Evolutionary conservation across 2,888 invertebrate genomes (phyloP).

Genomic region (Calephelis perditalis): DNA sequence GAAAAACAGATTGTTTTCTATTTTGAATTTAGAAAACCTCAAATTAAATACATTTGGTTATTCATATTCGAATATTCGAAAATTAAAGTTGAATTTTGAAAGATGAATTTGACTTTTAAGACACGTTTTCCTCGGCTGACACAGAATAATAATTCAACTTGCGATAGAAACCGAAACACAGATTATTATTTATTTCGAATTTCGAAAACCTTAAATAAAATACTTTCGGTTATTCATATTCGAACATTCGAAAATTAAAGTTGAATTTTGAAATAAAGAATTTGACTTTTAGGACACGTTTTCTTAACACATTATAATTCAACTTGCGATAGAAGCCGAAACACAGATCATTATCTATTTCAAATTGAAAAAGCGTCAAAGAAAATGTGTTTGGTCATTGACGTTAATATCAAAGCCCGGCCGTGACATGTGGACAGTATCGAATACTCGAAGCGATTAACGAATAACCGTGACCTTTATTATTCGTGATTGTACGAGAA

Average conservation of each 20-base stretch:
- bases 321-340: not conserved
- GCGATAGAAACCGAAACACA: no score
- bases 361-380: conserved; percentile 5
- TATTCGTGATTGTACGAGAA: conserved; percentile 55
- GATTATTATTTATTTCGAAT: no score
- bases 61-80: not conserved
- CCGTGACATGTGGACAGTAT: conserved; percentile 17
- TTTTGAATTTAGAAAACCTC: not conserved
- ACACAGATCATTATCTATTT: conserved; percentile 4
- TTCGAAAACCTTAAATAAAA: no score
- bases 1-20: not conserved
- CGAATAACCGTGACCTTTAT: conserved; percentile 60
- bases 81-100: no score
- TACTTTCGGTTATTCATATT: no score
- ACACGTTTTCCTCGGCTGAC: no score
- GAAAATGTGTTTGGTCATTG: conserved; percentile 14
- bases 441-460: conserved; percentile 10
- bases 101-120: no score
- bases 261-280: no score
- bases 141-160: no score
- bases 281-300: no score
- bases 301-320: no score
- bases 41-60: conserved; percentile 11
- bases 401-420: conserved; percentile 12
- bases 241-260: no score